A percentile compares a stretch with the other conserved stretches of the same genome.
phyloP scores from a whole-genome alignment of 2,113 vertebrate species.

The Ariopsis seemanni region DNA sequence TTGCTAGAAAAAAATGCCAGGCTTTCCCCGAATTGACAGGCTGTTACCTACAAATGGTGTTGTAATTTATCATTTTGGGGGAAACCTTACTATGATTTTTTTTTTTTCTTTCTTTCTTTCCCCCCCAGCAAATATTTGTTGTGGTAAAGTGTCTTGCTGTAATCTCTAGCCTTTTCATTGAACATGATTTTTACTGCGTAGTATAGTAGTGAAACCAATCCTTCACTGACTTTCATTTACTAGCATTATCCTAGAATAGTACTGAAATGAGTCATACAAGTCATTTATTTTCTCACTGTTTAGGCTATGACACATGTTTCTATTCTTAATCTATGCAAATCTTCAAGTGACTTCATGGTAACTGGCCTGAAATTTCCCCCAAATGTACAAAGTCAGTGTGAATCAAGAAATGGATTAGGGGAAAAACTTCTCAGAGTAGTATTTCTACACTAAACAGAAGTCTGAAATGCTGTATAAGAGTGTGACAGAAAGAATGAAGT shows the following conservation, averaged over 20 bases:
- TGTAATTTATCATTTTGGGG: slow-evolving; percentile 2
- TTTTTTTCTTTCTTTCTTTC: too few relatives aligned
- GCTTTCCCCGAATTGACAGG: background rate
- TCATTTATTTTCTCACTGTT: slow-evolving; percentile 8
- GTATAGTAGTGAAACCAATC: background rate
- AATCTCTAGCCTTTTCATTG: background rate
- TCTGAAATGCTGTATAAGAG: background rate
- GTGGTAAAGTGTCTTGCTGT: slow-evolving; percentile 27
- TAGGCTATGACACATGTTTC: background rate
- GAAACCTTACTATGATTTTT: background rate
- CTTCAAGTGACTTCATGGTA: background rate
- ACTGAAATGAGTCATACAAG: background rate
- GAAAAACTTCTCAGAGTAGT: background rate
- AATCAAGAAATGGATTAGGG: background rate
- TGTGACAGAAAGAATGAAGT: slow-evolving; percentile 1
- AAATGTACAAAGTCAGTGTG: background rate
- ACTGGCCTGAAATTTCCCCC: background rate
- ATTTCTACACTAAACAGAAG: background rate
- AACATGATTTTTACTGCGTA: slow-evolving; percentile 1
- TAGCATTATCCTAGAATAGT: background rate
- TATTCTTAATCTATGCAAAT: slow-evolving; percentile 1
- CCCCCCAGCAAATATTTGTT: background rate
- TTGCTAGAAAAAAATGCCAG: background rate
- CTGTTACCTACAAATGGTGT: background rate
- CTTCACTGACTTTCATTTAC: background rate